Evolutionary conservation across 2,797 vertebrate genomes (phyloP).

Genomic region (Alectoris magna): DNA sequence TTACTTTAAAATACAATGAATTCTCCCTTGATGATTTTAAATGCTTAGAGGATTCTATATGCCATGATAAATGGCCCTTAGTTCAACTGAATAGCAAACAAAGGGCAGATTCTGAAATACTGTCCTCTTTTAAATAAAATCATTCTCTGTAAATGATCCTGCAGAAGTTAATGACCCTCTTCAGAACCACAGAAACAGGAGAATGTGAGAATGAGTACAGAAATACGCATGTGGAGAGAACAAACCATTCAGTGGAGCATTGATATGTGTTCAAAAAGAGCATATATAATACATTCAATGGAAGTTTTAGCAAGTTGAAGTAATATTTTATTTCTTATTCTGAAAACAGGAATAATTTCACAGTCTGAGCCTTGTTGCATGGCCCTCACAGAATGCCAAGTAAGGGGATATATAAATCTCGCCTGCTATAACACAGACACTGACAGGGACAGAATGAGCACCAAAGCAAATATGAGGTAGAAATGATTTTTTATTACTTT

Average conservation of each 20-base stretch:
- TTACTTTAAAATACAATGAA: not conserved
- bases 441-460: constrained; percentile 81
- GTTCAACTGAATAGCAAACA: constrained; percentile 12
- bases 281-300: not conserved
- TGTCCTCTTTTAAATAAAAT: not conserved
- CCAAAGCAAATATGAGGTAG: constrained; percentile 81
- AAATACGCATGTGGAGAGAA: not conserved
- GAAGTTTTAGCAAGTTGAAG: not conserved
- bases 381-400: constrained; percentile 48
- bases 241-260: not conserved
- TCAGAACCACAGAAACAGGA: not conserved
- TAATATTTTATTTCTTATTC: not conserved
- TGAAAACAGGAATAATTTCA: constrained; percentile 36
- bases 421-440: constrained; percentile 58
- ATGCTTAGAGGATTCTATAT: not conserved
- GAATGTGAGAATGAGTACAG: not conserved
- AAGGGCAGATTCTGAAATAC: not conserved
- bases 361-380: not conserved
- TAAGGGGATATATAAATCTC: constrained; percentile 72
- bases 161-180: not conserved
- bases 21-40: constrained; percentile 24
- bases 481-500: constrained; percentile 83
- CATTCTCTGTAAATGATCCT: not conserved
- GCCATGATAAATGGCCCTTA: constrained; percentile 5
- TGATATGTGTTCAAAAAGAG: not conserved